Evolutionary conservation across 2,797 vertebrate genomes (phyloP).

Genomic region (Limnodromus scolopaceus): DNA sequence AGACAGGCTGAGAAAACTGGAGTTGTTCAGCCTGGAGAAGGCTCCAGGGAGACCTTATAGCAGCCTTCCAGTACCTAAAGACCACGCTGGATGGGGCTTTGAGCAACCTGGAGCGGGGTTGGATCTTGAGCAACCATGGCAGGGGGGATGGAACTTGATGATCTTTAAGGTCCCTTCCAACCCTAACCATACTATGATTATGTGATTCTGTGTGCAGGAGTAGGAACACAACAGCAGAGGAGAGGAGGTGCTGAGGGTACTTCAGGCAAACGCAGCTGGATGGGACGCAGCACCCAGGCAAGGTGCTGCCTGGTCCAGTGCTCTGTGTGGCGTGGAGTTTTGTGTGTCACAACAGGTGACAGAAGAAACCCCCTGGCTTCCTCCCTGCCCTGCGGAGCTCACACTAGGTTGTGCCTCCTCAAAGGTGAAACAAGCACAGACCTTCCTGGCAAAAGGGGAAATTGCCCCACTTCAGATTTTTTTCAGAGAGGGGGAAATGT

Average conservation of each 20-base stretch:
- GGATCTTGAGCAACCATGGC: too few species aligned
- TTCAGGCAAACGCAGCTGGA: background rate
- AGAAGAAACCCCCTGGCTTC: background rate
- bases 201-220: background rate
- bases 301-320: rapidly evolving
- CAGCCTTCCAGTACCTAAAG: background rate
- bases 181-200: background rate
- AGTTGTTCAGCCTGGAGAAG: background rate
- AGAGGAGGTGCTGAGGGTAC: background rate
- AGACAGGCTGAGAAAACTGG: background rate
- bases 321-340: background rate
- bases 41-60: background rate
- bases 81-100: background rate
- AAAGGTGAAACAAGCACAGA: background rate
- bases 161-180: background rate
- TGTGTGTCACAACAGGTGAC: background rate
- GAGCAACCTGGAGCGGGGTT: background rate
- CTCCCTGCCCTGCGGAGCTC: rapidly evolving
- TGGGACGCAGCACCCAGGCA: rapidly evolving
- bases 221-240: rapidly evolving
- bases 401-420: background rate
- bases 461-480: background rate
- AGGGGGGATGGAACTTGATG: background rate
- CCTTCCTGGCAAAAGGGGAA: background rate
- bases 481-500: background rate